Evolutionary conservation across 2,797 vertebrate genomes (phyloP).

Genomic region (Acipenser oxyrinchus): DNA sequence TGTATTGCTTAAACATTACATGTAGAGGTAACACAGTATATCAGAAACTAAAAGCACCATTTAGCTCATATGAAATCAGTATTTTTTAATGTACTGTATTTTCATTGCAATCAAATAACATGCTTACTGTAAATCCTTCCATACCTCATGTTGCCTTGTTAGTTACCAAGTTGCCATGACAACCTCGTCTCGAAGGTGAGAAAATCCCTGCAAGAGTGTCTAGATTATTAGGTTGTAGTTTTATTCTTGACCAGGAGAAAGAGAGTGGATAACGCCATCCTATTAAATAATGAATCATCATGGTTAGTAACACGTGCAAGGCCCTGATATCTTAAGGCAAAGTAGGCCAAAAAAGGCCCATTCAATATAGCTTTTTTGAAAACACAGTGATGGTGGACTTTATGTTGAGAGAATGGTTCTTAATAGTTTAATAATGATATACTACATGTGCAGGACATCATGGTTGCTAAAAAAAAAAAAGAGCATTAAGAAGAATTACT

Average conservation of each 20-base stretch:
- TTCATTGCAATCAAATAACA: neutral
- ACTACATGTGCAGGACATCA: too few species aligned
- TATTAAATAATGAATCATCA: neutral
- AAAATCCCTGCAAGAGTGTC: neutral
- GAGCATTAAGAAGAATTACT: neutral
- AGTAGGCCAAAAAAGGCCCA: neutral
- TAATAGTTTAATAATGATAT: too few species aligned
- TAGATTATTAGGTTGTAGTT: neutral
- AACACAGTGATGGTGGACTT: too few species aligned
- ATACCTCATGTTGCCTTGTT: neutral
- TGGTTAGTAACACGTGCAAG: neutral
- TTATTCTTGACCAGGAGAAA: neutral
- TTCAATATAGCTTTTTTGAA: too few species aligned
- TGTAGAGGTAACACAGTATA: too few species aligned
- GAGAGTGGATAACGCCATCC: neutral
- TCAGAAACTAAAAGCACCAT: too few species aligned
- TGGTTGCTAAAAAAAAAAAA: too few species aligned
- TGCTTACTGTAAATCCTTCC: neutral
- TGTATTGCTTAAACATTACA: too few species aligned
- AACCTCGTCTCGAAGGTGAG: neutral
- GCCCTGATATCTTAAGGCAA: neutral
- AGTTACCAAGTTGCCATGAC: constrained; percentile 1
- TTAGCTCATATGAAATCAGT: too few species aligned
- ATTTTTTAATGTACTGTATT: neutral
- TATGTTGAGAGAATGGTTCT: too few species aligned